Base-by-base conservation (phyloP, 1,140 invertebrate genomes). In the Coenobita brevimanus region DNA sequence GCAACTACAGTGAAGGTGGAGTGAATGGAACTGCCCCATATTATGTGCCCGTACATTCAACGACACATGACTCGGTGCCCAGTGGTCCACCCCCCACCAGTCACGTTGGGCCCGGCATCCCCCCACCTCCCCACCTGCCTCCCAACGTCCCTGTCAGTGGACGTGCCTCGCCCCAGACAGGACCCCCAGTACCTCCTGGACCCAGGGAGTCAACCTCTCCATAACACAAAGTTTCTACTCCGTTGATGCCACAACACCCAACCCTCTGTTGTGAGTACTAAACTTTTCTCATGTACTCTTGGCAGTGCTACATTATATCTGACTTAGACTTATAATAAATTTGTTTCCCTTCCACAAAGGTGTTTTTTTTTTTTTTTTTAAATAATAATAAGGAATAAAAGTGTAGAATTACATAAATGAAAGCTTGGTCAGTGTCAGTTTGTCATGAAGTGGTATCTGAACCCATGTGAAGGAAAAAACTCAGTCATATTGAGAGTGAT, bases 21-120 rank as follows among this genome's bases (percentile, higher is more conserved):
- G 82, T 90, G 24, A 90, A 90, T 64, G 89, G 89, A 46, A 83
- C 89, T 21, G 81, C 80, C 27, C 85, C 86, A 36, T 90, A 89
- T 79, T 89, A 88, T 24, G 88, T 90, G n/a, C 90, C 90, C 4
- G 90, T 90, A n/a, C 90, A 90, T 38, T 89, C 88, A 36, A 90
- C 90, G 6, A 89, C 88, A 13, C 88, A 89, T 38, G 90, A 90
- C 54, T 81, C 85, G 17, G 69, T 89, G 2, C 83, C 90, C n/a
- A 78, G 75, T 57, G 84, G 84, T 24, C 84, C 84, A 21, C 87
- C 89, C n/a, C 85, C 89, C 33, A 89, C 89, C 17, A 85, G 82
- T 69, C 89, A 89, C 24, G 89, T 89, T 0, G 82, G 64, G 21
- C 62, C 89, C 10, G 82, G 82, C 21, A 81, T 85, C 38, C 82